Conservation (phyloP, 2,888 invertebrate genomes). For the Baccha elongata region DNA sequence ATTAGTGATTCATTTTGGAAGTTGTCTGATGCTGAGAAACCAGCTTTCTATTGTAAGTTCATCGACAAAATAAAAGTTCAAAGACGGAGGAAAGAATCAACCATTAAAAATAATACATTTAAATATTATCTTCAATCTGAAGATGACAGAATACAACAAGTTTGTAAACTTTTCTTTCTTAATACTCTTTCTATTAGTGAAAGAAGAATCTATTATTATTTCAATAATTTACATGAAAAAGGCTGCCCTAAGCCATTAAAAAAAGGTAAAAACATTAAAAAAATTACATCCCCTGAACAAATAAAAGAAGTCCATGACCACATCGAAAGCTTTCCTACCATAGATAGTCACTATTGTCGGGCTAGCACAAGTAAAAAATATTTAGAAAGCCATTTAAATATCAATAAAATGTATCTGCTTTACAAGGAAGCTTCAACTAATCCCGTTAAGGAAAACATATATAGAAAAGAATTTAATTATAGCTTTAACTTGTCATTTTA, state of each 20-base stretch:
- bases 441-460: neutral
- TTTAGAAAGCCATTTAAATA: neutral
- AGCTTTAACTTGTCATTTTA: too few species aligned
- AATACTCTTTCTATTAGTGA: conserved; percentile 4
- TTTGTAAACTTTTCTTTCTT: neutral
- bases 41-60: neutral
- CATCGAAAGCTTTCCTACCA: conserved; percentile 10
- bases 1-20: neutral
- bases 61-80: neutral
- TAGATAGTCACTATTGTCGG: conserved; percentile 21
- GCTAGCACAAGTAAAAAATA: neutral
- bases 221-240: neutral
- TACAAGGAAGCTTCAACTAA: neutral
- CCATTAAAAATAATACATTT: neutral
- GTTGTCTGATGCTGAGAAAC: neutral
- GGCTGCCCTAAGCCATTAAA: neutral
- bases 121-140: conserved; percentile 6
- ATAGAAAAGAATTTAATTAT: too few species aligned
- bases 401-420: neutral
- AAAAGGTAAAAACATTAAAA: neutral
- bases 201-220: neutral
- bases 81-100: neutral
- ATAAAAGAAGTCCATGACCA: conserved; percentile 1
- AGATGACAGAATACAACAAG: neutral
- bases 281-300: neutral